phyloP scores from a whole-genome alignment of 2,797 vertebrate species.

The Acipenser ruthenus region DNA sequence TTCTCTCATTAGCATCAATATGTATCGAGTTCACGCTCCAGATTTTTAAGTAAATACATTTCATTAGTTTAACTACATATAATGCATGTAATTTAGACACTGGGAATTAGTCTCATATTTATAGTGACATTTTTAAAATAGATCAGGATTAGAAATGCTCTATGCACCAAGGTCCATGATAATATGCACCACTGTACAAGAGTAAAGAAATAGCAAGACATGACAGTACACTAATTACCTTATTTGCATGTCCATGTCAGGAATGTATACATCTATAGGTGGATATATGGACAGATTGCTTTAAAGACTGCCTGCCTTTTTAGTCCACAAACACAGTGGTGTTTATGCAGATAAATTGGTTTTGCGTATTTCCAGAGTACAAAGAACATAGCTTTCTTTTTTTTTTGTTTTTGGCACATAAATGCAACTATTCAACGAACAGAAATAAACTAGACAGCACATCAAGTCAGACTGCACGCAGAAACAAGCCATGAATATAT shows the following conservation, averaged over 20 bases:
- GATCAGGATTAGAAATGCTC: no score
- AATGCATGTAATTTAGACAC: no score
- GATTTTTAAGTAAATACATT: no score
- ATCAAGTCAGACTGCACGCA: not conserved
- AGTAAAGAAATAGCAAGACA: conserved; percentile 21
- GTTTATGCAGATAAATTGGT: conserved; percentile 3
- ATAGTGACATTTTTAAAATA: no score
- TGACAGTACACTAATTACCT: conserved; percentile 42
- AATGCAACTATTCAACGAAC: conserved; percentile 3
- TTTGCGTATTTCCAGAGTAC: not conserved
- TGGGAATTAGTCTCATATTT: no score
- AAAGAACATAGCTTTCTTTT: not conserved
- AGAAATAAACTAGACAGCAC: not conserved
- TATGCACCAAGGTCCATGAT: no score
- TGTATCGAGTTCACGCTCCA: no score
- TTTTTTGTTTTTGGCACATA: not conserved
- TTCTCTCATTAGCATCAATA: no score
- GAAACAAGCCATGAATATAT: conserved; percentile 3
- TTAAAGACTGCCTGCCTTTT: conserved; percentile 8
- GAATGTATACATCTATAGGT: conserved; percentile 37
- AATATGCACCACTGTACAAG: not conserved
- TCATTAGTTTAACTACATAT: no score
- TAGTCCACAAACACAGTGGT: not conserved
- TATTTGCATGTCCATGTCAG: conserved; percentile 40
- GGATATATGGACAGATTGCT: conserved; percentile 29